Base-by-base conservation (phyloP, 2,888 invertebrate genomes). In the Drosophila vallismaia region DNA sequence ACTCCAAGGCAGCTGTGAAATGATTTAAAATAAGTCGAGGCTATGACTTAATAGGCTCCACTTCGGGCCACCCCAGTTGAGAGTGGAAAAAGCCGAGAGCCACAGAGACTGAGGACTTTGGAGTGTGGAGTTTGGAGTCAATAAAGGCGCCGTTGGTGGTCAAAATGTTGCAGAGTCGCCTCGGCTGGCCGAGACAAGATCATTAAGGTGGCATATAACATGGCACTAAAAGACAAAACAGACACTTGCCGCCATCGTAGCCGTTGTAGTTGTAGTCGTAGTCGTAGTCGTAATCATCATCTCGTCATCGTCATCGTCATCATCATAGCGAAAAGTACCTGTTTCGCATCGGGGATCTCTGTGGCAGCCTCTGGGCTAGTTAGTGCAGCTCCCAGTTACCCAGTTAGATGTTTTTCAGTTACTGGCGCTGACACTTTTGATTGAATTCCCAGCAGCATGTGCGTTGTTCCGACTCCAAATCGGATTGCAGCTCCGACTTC, bases 131-230 rank as follows among this genome's bases (percentile, higher is more conserved):
- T 87, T 78, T 79, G 84, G 81, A 89, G 77, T 82, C 90, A 90
- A 90, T 90, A 90, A 90, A 90, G 90, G 87, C 90, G 75, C 90
- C 82, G 90, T 88, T 89, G 89, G 89, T 89, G 89, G 89, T 81
- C 89, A 88, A 84, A 85, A 85, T 82, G 87, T 84, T 85, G 78
- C 77, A 75, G 82, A 78, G 85, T 72, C 60, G 75, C 72, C 71
- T 78, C 54, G 71, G 68, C 76, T 69, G 70, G 60, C 60, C 79
- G 85, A 88, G 90, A 90, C 89, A 90, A 88, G 89, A 89, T 90
- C 90, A 89, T 89, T 89, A 89, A 89, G 89, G 86, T 90, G 89
- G 89, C 90, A 89, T 81, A 89, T 86, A 85, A 87, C 86, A 87
- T 86, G 85, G 85, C 85, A 86, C 83, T 86, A 83, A 83, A 70